Evolutionary conservation across 2,113 vertebrate species (phyloP).

Genomic region (Cyanocitta stelleri): DNA sequence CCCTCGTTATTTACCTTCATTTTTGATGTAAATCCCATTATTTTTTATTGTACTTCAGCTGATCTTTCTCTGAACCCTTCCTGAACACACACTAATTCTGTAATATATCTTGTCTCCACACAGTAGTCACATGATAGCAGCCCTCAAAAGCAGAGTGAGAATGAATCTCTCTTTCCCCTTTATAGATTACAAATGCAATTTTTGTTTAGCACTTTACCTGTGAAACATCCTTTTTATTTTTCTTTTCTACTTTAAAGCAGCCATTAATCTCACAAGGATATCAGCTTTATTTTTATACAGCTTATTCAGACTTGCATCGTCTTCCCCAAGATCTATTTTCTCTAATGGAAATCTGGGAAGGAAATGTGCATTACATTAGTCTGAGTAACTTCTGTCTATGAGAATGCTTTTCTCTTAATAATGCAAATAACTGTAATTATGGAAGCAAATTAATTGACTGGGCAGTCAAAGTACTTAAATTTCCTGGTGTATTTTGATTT

Average conservation of each 20-base stretch:
- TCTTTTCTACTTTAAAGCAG: background rate
- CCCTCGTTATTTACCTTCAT: background rate
- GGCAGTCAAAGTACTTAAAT: conserved; percentile 19
- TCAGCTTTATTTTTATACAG: conserved; percentile 1
- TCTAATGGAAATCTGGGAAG: conserved; percentile 36
- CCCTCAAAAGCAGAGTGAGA: background rate
- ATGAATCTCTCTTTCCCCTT: background rate
- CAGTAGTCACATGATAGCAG: background rate
- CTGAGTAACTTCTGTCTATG: conserved; percentile 1
- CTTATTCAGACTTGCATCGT: conserved; percentile 27
- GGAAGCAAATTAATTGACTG: conserved; percentile 47
- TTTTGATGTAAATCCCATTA: background rate
- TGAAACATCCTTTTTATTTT: background rate
- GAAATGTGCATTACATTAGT: background rate
- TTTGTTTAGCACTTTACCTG: background rate
- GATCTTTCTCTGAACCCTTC: background rate
- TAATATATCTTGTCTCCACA: background rate
- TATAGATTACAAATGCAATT: background rate
- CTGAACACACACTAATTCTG: background rate
- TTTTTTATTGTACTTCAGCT: background rate
- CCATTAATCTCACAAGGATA: background rate
- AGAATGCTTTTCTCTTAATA: conserved; percentile 31
- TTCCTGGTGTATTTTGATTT: conserved; percentile 34
- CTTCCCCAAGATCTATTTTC: background rate
- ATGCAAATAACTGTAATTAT: conserved; percentile 36